phyloP scores from a whole-genome alignment of 2,113 vertebrate genomes.

The Chaetura pelagica region DNA sequence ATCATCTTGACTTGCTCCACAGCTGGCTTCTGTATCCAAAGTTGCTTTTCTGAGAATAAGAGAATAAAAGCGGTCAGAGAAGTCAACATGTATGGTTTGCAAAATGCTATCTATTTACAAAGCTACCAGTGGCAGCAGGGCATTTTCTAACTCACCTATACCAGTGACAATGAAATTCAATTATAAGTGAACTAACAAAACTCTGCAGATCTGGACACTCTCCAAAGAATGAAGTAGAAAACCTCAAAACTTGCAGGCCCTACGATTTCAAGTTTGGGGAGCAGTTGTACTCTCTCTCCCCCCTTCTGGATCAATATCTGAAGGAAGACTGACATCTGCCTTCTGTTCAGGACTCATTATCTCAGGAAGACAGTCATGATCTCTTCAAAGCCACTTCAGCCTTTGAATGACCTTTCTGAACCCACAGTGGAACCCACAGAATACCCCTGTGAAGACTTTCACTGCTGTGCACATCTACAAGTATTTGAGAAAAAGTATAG shows the following conservation, averaged over 20 bases:
- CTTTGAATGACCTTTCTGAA: background rate
- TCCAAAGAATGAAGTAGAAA: background rate
- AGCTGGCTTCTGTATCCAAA: background rate
- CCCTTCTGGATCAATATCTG: background rate
- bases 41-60: background rate
- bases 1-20: background rate
- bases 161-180: background rate
- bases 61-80: background rate
- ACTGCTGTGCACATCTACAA: fast-evolving
- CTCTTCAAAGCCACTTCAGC: background rate
- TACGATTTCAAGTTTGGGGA: background rate
- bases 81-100: background rate
- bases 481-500: background rate
- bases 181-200: background rate
- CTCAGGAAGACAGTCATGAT: background rate
- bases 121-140: background rate
- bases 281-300: background rate
- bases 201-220: background rate
- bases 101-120: background rate
- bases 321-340: background rate
- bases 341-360: background rate
- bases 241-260: fast-evolving
- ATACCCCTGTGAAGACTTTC: background rate
- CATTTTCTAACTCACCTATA: background rate
- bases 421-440: background rate